phyloP scores from a whole-genome alignment of 1,140 invertebrate species.

The Bathynomus jamesi region DNA sequence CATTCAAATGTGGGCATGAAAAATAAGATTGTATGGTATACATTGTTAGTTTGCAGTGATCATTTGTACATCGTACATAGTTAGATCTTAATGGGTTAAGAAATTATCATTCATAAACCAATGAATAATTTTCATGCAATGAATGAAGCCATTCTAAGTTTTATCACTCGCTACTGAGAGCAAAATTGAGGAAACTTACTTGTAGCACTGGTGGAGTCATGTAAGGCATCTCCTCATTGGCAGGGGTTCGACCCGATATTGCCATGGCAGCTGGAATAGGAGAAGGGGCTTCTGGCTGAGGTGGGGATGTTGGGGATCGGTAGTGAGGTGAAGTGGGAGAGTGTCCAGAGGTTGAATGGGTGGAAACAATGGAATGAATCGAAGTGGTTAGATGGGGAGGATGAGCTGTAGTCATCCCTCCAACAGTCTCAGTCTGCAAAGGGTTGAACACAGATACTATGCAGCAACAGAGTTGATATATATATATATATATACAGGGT shows the following conservation, averaged over 20 bases:
- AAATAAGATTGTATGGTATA: too few species aligned
- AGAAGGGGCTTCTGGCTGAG: neutral
- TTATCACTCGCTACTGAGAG: too few species aligned
- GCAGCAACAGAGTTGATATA: slow-evolving; percentile 10
- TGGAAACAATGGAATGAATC: slow-evolving; percentile 38
- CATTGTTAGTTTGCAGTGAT: too few species aligned
- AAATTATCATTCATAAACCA: too few species aligned
- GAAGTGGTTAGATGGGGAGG: slow-evolving; percentile 27
- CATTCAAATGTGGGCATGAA: too few species aligned
- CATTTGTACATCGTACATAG: too few species aligned
- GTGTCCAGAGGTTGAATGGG: slow-evolving; percentile 17
- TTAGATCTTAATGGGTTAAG: too few species aligned
- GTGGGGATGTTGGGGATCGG: slow-evolving; percentile 17
- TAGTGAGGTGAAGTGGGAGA: slow-evolving; percentile 20
- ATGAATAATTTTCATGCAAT: too few species aligned
- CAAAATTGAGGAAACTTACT: slow-evolving; percentile 21
- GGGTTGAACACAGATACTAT: slow-evolving; percentile 22
- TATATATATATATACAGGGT: too few species aligned
- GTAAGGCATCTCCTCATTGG: slow-evolving; percentile 77
- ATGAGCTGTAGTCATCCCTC: slow-evolving; percentile 8
- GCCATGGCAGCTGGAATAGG: slow-evolving; percentile 63
- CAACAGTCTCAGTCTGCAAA: slow-evolving; percentile 22
- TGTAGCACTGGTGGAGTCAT: slow-evolving; percentile 68
- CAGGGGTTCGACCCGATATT: slow-evolving; percentile 70
- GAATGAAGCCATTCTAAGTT: too few species aligned